These are phyloP conservation scores for Mionectes olivaceus DNA, from an alignment of 2,797 vertebrate species.

Conservation along the genomic window DNA sequence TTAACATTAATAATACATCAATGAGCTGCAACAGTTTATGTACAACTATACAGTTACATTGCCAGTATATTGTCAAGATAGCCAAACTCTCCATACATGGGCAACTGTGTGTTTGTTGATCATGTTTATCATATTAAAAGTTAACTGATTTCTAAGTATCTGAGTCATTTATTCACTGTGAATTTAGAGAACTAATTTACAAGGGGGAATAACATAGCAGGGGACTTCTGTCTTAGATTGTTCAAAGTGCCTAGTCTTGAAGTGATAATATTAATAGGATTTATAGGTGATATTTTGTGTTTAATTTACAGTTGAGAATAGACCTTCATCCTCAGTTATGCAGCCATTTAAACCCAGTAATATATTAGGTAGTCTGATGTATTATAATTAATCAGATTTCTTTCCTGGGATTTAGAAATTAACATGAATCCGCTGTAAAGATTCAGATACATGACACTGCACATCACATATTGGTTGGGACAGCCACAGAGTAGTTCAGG, in stretches of 20 bases:
- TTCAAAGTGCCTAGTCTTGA: neutral
- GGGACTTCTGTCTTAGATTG: neutral
- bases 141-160: neutral
- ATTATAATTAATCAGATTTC: neutral
- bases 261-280: neutral
- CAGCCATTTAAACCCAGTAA: neutral
- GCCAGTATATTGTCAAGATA: neutral
- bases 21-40: constrained; percentile 44
- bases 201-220: neutral
- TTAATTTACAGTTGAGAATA: neutral
- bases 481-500: neutral
- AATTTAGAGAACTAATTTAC: constrained; percentile 13
- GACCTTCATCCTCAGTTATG: neutral
- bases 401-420: neutral
- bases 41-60: constrained; percentile 35
- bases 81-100: neutral
- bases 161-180: neutral
- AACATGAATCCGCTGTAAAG: neutral
- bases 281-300: neutral
- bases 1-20: constrained; percentile 10
- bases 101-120: constrained; percentile 34
- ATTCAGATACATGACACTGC: neutral
- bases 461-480: neutral
- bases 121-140: constrained; percentile 11
- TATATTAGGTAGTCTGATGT: neutral